phyloP scores from a whole-genome alignment of 2,797 vertebrate genomes.

The Apogon talboti region DNA sequence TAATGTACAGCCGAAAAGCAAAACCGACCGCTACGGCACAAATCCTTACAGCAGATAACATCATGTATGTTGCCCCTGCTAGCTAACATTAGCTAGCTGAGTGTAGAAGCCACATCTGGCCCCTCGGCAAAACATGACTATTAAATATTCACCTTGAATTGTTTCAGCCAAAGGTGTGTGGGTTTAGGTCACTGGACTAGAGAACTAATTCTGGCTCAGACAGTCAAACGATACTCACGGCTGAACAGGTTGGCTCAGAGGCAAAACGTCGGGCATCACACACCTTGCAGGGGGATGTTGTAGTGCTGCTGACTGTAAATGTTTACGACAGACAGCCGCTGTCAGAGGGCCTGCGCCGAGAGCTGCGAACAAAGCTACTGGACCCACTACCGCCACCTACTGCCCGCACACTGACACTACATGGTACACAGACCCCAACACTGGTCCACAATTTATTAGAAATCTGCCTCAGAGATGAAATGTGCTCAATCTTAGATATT shows the following conservation, averaged over 20 bases:
- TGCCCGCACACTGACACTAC: constrained; percentile 11
- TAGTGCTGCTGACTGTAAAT: constrained; percentile 13
- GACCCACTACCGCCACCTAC: constrained; percentile 31
- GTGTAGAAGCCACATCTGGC: constrained; percentile 56
- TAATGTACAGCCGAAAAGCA: background rate
- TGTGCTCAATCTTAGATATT: too few relatives aligned
- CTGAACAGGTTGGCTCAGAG: constrained; percentile 1
- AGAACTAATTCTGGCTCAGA: background rate
- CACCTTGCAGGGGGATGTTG: constrained; percentile 56
- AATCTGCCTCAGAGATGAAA: too few relatives aligned
- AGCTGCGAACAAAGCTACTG: fast-evolving
- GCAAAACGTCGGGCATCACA: constrained; percentile 35
- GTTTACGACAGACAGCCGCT: constrained; percentile 13
- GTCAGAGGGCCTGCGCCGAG: constrained; percentile 35
- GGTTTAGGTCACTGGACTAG: background rate
- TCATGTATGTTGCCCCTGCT: constrained; percentile 2
- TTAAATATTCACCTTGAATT: background rate
- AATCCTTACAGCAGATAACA: background rate
- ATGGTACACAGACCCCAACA: background rate
- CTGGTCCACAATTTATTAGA: too few relatives aligned
- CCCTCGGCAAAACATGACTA: constrained; percentile 2
- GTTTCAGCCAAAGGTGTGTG: background rate
- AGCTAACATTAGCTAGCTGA: constrained; percentile 63
- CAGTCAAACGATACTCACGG: constrained; percentile 35
- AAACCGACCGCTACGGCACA: background rate